Conservation (phyloP, 2,113 vertebrate species). For the Delphinus delphis region DNA sequence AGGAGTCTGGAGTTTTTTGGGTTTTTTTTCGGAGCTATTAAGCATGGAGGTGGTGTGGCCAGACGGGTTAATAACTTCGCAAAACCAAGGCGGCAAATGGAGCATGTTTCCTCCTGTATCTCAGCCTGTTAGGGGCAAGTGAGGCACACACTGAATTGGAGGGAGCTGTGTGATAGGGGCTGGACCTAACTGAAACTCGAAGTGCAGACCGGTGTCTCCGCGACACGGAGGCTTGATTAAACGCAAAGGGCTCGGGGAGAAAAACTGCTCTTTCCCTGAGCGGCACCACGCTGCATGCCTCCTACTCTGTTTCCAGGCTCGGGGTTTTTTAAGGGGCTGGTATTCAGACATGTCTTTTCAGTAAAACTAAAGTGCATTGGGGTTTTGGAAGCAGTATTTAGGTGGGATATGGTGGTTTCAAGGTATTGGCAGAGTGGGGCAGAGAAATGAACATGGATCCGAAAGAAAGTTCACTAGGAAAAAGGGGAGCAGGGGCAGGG, state of each 20-base stretch:
- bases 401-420: neutral
- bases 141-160: slow-evolving; percentile 78
- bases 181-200: slow-evolving; percentile 70
- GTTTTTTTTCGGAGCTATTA: neutral
- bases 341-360: neutral
- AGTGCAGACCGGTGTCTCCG: slow-evolving; percentile 63
- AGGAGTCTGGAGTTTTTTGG: neutral
- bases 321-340: neutral
- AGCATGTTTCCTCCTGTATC: slow-evolving; percentile 59
- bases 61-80: slow-evolving; percentile 62
- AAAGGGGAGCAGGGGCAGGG: neutral
- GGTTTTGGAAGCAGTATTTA: neutral
- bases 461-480: neutral
- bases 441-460: neutral
- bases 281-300: rapidly evolving
- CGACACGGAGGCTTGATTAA: slow-evolving; percentile 64
- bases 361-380: neutral
- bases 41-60: neutral
- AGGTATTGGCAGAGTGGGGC: neutral
- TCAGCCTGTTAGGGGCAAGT: slow-evolving; percentile 65
- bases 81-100: slow-evolving; percentile 68
- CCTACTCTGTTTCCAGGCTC: neutral
- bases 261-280: slow-evolving; percentile 61
- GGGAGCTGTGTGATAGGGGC: slow-evolving; percentile 72
- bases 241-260: neutral